These are phyloP conservation scores for Panulirus ornatus DNA, from an alignment of 1,140 invertebrate species.

Conservation along the genomic window DNA sequence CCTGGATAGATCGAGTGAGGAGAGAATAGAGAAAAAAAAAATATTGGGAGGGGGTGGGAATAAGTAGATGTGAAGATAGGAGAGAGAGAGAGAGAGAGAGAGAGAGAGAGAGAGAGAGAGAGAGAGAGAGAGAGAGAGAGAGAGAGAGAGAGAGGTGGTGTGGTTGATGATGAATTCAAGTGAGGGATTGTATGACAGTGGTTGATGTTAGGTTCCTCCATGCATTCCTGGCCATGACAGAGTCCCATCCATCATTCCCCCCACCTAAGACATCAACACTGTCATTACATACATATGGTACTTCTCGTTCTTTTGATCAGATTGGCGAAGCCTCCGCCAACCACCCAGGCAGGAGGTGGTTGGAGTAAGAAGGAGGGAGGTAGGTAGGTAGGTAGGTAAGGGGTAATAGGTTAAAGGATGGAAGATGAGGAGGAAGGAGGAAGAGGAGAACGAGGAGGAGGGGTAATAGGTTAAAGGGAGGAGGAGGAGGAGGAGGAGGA, in stretches of 20 bases:
- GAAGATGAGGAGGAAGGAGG: background rate
- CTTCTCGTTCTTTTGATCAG: conserved; percentile 17
- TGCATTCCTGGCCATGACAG: conserved; percentile 33
- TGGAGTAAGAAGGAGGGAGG: background rate
- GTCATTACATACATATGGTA: conserved; percentile 49
- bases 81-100: no score
- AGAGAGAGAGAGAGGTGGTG: no score
- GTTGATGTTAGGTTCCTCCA: no score
- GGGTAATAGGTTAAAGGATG: background rate
- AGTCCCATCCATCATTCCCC: conserved; percentile 32
- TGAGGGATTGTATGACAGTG: no score
- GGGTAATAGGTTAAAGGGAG: background rate
- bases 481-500: background rate
- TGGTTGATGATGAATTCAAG: no score
- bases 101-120: conserved; percentile 6
- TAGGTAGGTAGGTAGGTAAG: background rate
- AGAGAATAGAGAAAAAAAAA: no score
- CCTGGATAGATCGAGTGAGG: no score
- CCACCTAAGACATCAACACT: conserved; percentile 50
- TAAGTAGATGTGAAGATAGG: no score
- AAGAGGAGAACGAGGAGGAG: background rate
- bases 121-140: background rate
- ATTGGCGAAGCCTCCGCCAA: background rate
- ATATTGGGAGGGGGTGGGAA: no score
- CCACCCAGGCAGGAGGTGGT: background rate